A percentile compares a stretch with the other conserved stretches of the same genome.
These are phyloP conservation scores for Xestia c-nigrum DNA, from an alignment of 2,888 invertebrate species.

Conservation along the genomic window DNA sequence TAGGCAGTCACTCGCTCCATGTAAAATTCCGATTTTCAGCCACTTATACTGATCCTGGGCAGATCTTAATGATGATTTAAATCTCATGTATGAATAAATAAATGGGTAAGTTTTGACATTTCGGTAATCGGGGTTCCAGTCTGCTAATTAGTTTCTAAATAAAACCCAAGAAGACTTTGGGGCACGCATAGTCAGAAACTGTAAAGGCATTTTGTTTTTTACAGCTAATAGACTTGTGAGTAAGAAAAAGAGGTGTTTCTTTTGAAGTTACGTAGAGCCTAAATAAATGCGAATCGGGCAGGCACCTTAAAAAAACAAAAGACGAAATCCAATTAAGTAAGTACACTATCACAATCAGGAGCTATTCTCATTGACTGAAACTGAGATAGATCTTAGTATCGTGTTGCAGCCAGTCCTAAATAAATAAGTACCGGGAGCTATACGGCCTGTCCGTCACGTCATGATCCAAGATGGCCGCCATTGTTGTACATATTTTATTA, in stretches of 20 bases:
- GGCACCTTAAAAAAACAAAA: not conserved
- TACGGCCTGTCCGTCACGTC: not conserved
- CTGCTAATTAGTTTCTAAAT: not conserved
- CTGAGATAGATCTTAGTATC: conserved; percentile 1
- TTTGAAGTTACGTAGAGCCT: not conserved
- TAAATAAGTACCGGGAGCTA: conserved; percentile 29
- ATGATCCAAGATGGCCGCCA: conserved; percentile 25
- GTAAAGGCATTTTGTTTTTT: no score
- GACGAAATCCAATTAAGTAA: not conserved
- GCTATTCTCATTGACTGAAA: not conserved
- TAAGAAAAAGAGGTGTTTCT: not conserved
- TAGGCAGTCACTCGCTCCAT: not conserved
- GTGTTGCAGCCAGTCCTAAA: conserved; percentile 24
- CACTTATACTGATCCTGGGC: not conserved
- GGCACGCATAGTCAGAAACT: no score
- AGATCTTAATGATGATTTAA: not conserved
- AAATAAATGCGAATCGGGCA: not conserved
- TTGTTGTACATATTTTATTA: conserved; percentile 38
- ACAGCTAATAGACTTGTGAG: no score
- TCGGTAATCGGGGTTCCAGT: not conserved
- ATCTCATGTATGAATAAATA: not conserved
- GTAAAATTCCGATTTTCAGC: not conserved
- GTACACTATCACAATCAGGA: not conserved
- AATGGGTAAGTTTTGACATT: not conserved
- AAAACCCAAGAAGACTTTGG: no score